Base-by-base conservation (phyloP, 2,888 invertebrate species). In the Drosophila hamatofila region DNA sequence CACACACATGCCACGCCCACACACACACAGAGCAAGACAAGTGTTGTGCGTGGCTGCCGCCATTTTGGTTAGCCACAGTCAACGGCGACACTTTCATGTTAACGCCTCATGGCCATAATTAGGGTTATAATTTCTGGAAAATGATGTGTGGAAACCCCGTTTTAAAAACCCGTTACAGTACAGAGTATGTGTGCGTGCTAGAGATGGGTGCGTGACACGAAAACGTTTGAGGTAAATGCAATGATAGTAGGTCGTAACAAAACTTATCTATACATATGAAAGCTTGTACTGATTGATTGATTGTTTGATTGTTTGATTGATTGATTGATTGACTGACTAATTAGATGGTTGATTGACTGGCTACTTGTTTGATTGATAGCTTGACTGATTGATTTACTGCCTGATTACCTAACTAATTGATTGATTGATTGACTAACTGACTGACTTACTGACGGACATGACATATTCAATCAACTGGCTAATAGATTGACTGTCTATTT, bases 31-130 rank as follows among this genome's bases (percentile, higher is more conserved):
- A 46, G 12, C 37, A 21, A 35, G 23, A 30, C 30, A 39, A 16
- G 54, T 62, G 33, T 37, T 46, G 42, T 72, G 48, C 51, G 51
- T 49, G 49, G 21, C 52, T 51, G 79, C 64, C 75, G 75, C 80
- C 75, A 81, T 78, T 81, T 78, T 75, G 81, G 80, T 75, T 81
- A 72, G 73, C 81, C 79, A 51, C 74, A 77, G 67, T 64, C 67
- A 44, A 59, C 44, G 60, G 56, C 59, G 62, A 79, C 75, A 70
- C 78, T 68, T 48, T 58, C 37, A 58, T 27, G 48, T 70, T 46
- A 35, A 55, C 66, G 70, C 80, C 71, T 78, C 80, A 80, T 79
- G 74, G 78, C 81, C 80, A 69, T 87, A 89, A 90, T 88, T 91
- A 84, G 79, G 82, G 83, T 65, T 72, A 83, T 82, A 79, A 84